Evolutionary conservation across 2,113 vertebrate genomes (phyloP), one percentile per base, ranked within the genome.

Genomic region (Epinephelus cyanopodus): DNA sequence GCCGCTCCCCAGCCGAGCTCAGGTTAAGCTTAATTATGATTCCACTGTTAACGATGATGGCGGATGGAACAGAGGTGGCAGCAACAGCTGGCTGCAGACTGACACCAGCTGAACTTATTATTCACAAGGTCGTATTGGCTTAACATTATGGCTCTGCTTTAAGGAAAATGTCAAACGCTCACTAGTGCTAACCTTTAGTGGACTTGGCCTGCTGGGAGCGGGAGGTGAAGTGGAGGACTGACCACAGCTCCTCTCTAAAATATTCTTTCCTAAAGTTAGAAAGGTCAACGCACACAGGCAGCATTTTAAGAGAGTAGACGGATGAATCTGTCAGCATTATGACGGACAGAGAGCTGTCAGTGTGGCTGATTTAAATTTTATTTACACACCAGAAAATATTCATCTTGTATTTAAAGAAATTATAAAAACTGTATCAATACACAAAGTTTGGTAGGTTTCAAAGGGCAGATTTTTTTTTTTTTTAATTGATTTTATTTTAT

Each of bases 41-140:
- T 84, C 77, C 76, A 18, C 67, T 74, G 80, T 71, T 87, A 89
- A 86, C 81, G 83, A 86, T 69, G 84, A 70, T 47, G 60, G 79
- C 5, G 63, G 73, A 42, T 14, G 80, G 76, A 64, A 5, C 57
- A 54, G 77, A 73, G 68, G 83, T 62, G 58, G 68, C 47, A 1
- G 73, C 60, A 67, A 42, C 89, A 87, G 84, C 84, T 89, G 85
- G 76, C 72, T 23, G 42, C 81, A 73, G 79, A 72, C 77, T 6
- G 79, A 84, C 86, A 77, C 81, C 52, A 39, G 84, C 79, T 91
- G 85, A 84, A 86, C 90, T 84, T 85, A 81, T 87, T 69, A 87
- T 81, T 79, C 79, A 69, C 82, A 83, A 84, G 87, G 80, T 89
- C 70, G 37, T 74, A 50, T 54, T 62, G 79, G 64, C 66, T 87